A percentile compares a stretch with the other conserved stretches of the same genome.
Evolutionary conservation across 2,113 vertebrate species (phyloP).

Genomic region (Gorilla gorilla): DNA sequence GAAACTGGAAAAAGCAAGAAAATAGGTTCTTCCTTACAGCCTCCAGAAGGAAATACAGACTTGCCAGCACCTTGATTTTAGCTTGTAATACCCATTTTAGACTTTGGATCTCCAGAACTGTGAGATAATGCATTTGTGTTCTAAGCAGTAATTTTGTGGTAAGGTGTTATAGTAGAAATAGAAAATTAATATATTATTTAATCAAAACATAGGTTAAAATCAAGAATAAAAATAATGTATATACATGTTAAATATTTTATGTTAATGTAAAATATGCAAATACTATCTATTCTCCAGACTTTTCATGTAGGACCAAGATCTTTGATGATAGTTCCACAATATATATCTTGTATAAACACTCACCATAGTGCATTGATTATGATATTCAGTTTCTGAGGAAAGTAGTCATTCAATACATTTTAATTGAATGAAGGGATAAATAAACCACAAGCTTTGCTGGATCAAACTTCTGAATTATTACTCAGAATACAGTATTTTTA

Average conservation of each 20-base stretch:
- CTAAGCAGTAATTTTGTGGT: not conserved
- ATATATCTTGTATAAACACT: not conserved
- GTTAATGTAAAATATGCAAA: not conserved
- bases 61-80: not conserved
- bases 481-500: not conserved
- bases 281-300: not conserved
- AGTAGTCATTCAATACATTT: not conserved
- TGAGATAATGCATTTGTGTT: not conserved
- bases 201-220: not conserved
- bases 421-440: not conserved
- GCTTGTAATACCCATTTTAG: not conserved
- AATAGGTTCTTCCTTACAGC: not conserved
- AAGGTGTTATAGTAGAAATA: not conserved
- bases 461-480: not conserved
- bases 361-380: not conserved
- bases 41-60: not conserved
- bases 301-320: not conserved
- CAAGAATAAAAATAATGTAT: not conserved
- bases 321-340: not conserved
- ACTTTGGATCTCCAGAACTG: not conserved
- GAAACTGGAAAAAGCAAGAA: not conserved
- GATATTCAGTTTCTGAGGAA: not conserved
- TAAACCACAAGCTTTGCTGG: not conserved
- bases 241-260: not conserved
- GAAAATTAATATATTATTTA: not conserved